A percentile compares a stretch with the other conserved stretches of the same genome.
These are phyloP conservation scores for Mobula birostris DNA, from an alignment of 2,113 vertebrate genomes.

Conservation along the genomic window DNA sequence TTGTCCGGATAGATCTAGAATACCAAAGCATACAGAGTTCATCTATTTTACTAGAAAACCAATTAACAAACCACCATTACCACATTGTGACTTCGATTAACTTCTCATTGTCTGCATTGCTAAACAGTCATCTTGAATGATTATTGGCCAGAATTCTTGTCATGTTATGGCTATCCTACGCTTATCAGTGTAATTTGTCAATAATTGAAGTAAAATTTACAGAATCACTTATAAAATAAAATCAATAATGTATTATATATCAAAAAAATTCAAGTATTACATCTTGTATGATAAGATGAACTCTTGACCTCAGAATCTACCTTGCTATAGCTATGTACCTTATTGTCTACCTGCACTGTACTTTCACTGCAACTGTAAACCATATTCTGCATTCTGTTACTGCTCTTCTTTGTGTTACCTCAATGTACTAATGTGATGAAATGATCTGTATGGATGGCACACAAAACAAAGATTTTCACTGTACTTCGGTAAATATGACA, in stretches of 20 bases:
- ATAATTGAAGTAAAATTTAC: background rate
- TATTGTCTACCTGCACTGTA: no score
- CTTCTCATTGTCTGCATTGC: background rate
- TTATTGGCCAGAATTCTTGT: background rate
- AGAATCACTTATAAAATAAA: background rate
- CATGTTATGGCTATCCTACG: background rate
- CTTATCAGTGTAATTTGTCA: background rate
- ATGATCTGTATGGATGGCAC: no score
- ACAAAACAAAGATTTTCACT: no score
- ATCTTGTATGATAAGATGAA: no score
- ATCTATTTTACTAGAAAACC: background rate
- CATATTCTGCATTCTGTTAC: no score
- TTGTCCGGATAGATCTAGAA: background rate
- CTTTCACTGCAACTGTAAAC: no score
- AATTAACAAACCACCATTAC: background rate
- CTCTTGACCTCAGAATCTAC: no score
- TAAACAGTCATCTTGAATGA: background rate
- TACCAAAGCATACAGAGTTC: background rate
- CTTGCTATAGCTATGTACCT: no score
- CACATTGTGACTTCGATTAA: background rate
- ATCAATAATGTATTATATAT: background rate
- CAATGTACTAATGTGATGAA: no score
- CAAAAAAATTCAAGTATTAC: slow-evolving; percentile 9
- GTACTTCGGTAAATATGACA: no score
- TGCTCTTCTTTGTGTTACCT: no score